Percentiles rank a stretch among this genome's conserved stretches.
Evolutionary conservation across 2,113 vertebrate species (phyloP).

Genomic region (Oxyruncus cristatus): DNA sequence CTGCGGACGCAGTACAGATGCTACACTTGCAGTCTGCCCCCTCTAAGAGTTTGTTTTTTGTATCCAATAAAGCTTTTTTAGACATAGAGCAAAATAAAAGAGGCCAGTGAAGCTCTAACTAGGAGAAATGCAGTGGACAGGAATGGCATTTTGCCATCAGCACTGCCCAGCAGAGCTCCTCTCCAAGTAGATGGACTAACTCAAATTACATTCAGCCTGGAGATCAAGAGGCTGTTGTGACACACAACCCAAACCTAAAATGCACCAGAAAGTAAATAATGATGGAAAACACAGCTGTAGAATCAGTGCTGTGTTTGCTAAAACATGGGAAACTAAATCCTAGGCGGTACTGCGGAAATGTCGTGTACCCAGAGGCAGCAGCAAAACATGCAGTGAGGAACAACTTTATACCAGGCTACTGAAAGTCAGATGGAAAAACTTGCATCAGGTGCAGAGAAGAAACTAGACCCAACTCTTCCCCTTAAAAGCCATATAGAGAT

Average conservation of each 20-base stretch:
- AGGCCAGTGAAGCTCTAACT: neutral
- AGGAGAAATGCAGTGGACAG: neutral
- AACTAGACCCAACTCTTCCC: neutral
- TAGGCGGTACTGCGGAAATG: neutral
- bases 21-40: neutral
- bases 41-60: neutral
- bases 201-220: neutral
- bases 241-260: neutral
- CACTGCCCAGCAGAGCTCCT: neutral
- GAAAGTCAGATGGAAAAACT: conserved; percentile 15
- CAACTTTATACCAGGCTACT: neutral
- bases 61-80: neutral
- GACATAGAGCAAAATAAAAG: neutral
- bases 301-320: neutral
- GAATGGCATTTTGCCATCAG: neutral
- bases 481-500: neutral
- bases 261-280: neutral
- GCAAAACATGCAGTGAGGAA: neutral
- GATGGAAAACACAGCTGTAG: neutral
- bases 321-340: neutral
- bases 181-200: neutral
- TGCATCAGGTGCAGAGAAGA: conserved; percentile 8
- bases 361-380: neutral
- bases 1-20: neutral
- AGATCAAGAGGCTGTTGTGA: neutral